phyloP scores from a whole-genome alignment of 1,140 invertebrate genomes.

The Dreissena polymorpha region DNA sequence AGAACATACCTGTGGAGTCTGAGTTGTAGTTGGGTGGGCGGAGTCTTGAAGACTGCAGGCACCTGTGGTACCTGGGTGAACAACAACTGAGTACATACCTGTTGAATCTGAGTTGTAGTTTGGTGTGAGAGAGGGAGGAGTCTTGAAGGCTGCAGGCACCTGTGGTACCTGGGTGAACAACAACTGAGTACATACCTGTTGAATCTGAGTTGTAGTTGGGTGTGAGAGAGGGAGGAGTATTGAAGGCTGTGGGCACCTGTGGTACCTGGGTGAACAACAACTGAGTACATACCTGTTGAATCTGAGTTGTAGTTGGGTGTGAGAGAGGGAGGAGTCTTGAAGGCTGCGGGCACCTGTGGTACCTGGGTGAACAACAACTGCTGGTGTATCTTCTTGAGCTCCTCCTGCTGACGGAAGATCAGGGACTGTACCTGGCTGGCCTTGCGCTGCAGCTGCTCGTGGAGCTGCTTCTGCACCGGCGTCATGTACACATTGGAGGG shows the following conservation, averaged over 20 bases:
- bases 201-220: constrained; percentile 16
- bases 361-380: constrained; percentile 58
- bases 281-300: neutral
- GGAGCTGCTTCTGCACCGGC: constrained; percentile 64
- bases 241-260: too few species aligned
- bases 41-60: too few species aligned
- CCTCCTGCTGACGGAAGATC: constrained; percentile 68
- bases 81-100: too few species aligned
- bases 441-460: constrained; percentile 68
- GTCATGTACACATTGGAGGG: constrained; percentile 58
- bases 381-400: constrained; percentile 64
- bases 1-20: too few species aligned
- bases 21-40: too few species aligned
- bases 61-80: too few species aligned
- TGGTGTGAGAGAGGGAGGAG: too few species aligned
- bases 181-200: neutral
- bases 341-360: neutral
- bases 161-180: too few species aligned
- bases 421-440: constrained; percentile 66
- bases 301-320: constrained; percentile 19
- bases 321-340: neutral
- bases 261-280: neutral
- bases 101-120: too few species aligned
- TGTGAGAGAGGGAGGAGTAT: too few species aligned
- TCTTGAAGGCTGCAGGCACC: too few species aligned